Evolutionary conservation across 2,113 vertebrate genomes (phyloP).

Genomic region (Centrocercus urophasianus): DNA sequence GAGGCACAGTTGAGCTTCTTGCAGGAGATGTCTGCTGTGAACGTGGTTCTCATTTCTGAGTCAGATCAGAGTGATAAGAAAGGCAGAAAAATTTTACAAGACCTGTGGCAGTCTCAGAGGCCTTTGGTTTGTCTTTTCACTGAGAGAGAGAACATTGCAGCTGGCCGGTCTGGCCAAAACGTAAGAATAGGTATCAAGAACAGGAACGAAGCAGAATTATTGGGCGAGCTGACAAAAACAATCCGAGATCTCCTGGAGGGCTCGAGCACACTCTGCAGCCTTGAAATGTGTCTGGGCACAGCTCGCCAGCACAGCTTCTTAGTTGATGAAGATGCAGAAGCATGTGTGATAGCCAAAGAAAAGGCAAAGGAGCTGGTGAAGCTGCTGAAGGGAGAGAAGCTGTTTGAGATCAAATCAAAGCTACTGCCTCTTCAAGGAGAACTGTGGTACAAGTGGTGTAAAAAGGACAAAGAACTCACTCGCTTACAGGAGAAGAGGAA

Average conservation of each 20-base stretch:
- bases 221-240: not conserved
- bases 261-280: not conserved
- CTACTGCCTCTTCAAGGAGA: slow-evolving; percentile 72
- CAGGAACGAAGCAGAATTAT: slow-evolving; percentile 70
- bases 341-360: slow-evolving; percentile 52
- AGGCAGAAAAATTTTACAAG: slow-evolving; percentile 13
- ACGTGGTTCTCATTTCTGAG: slow-evolving; percentile 62
- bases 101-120: slow-evolving; percentile 36
- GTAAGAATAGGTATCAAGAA: slow-evolving; percentile 69
- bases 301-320: slow-evolving; percentile 32
- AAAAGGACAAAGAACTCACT: slow-evolving; percentile 74
- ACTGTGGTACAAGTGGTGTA: slow-evolving; percentile 72
- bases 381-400: slow-evolving; percentile 35
- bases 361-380: slow-evolving; percentile 14
- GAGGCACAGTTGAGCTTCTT: slow-evolving; percentile 66
- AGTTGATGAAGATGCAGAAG: slow-evolving; percentile 62
- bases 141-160: slow-evolving; percentile 5
- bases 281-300: slow-evolving; percentile 30
- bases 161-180: not conserved
- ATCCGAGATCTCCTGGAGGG: no score
- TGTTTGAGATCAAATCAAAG: slow-evolving; percentile 71
- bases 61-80: not conserved
- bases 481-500: slow-evolving; percentile 70
- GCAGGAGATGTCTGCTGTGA: slow-evolving; percentile 70
- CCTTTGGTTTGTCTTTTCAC: slow-evolving; percentile 74